Evolutionary conservation across 2,797 vertebrate species (phyloP), one percentile per base, ranked within the genome.

Genomic region (Bovichtus diacanthus): DNA sequence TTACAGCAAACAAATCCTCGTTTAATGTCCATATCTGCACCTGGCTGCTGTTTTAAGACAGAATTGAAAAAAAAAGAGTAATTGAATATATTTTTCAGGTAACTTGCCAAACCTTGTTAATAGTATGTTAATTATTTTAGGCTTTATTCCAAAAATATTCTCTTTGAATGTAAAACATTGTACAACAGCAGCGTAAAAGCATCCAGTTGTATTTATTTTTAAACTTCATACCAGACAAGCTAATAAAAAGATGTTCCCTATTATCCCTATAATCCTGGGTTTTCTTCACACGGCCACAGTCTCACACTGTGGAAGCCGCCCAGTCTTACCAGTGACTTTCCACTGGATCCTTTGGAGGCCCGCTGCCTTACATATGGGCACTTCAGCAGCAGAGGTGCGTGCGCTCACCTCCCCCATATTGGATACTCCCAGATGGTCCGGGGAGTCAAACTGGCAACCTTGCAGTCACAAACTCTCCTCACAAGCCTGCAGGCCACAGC

Each of bases 361-460:
- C 8, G 2, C 10, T 43, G 34, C 43, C 68, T 72, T 76, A 59
- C 81, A 79, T 67, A 55, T 64, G 69, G 49, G 46, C 78, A 67
- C 76, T 77, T 80, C 29, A 81, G 56, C 62, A 62, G 66, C 59
- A 50, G 72, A 67, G 68, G 58, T 55, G 16, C 56, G 73, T 60
- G 72, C 41, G 10, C 80, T 84, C 70, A 75, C 76, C 70, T 64
- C 74, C 72, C 78, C 66, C 63, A 46, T 76, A 78, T 75, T 63
- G 39, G 21, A 58, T 73, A 80, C 54, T 75, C 81, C 90, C 89
- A 88, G 84, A 91, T 88, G 87, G 83, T 77, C 70, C 34, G 6
- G 41, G 76, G 79, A 91, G 82, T 89, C 87, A 91, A 88, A 91
- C 86, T 91, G 85, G 86, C 86, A 91, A 89, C 86, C 82, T 72